Evolutionary conservation across 2,797 vertebrate genomes (phyloP).

Genomic region (Enteromius afrohamiltoni): DNA sequence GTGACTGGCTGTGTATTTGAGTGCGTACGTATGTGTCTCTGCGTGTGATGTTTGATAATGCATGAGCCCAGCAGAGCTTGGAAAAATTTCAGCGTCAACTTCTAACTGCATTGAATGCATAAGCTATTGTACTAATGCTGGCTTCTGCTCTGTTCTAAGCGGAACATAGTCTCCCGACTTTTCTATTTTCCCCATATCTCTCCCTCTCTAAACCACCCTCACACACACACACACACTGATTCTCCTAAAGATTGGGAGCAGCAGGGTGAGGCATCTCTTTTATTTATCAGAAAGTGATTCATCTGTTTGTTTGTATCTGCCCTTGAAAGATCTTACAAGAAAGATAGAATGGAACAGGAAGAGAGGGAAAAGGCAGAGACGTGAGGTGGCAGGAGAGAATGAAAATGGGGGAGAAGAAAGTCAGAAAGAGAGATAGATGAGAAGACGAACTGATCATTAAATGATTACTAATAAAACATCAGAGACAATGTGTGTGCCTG

Average conservation of each 20-base stretch:
- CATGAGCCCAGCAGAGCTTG: constrained; percentile 34
- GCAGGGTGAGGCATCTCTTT: constrained; percentile 44
- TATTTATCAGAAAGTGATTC: constrained; percentile 55
- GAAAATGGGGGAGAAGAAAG: constrained; percentile 36
- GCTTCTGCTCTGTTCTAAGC: constrained; percentile 19
- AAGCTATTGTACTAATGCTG: constrained; percentile 36
- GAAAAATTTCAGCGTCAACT: constrained; percentile 15
- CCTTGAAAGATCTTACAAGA: constrained; percentile 49
- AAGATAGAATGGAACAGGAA: constrained; percentile 30
- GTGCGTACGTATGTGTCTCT: constrained; percentile 14
- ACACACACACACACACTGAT: constrained; percentile 27
- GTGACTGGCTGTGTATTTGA: constrained; percentile 27
- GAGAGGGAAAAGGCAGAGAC: constrained; percentile 9
- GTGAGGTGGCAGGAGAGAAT: background rate
- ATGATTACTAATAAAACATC: constrained; percentile 24
- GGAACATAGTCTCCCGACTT: constrained; percentile 25
- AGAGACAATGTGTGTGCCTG: background rate
- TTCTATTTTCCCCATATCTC: constrained; percentile 11
- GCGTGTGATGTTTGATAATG: constrained; percentile 41
- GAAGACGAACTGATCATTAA: constrained; percentile 13
- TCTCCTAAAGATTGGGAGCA: constrained; percentile 40
- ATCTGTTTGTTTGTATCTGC: constrained; percentile 57
- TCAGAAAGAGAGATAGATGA: constrained; percentile 54
- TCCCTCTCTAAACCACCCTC: constrained; percentile 37
- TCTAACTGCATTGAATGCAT: constrained; percentile 50